These are phyloP conservation scores for Callimico goeldii DNA, from an alignment of 2,797 vertebrate genomes.

Conservation along the genomic window DNA sequence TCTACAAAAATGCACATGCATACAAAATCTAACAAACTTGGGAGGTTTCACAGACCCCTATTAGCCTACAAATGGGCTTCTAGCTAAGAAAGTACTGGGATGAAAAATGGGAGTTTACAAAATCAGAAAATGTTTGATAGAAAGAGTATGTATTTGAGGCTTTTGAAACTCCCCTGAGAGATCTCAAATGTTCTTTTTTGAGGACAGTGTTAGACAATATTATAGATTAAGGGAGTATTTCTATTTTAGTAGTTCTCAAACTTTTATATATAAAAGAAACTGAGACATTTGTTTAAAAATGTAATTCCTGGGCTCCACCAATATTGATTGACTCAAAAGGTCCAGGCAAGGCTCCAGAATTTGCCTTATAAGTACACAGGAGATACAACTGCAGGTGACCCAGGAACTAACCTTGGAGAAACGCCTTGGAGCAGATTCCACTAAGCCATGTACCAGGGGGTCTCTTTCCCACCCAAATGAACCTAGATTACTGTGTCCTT, in stretches of 20 bases:
- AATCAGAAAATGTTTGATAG: neutral
- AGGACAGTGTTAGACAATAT: neutral
- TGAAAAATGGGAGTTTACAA: neutral
- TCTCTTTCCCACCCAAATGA: neutral
- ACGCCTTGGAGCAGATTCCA: neutral
- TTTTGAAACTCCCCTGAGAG: neutral
- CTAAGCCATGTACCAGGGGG: neutral
- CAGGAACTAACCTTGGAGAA: neutral
- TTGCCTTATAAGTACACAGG: neutral
- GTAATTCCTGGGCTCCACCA: neutral
- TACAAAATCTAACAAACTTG: neutral
- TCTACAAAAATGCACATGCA: neutral
- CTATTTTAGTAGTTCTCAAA: neutral
- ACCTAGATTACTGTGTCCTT: neutral
- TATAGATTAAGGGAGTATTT: neutral
- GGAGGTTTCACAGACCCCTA: neutral
- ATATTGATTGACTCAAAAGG: neutral
- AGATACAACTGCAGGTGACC: neutral
- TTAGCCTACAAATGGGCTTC: neutral
- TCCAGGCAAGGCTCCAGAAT: neutral
- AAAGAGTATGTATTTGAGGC: neutral
- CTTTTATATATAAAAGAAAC: neutral
- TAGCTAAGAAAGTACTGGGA: neutral
- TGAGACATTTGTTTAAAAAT: neutral
- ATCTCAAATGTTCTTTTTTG: neutral